These are phyloP conservation scores for Psilopsiagon aurifrons DNA, from an alignment of 2,113 vertebrate genomes.

Conservation along the genomic window DNA sequence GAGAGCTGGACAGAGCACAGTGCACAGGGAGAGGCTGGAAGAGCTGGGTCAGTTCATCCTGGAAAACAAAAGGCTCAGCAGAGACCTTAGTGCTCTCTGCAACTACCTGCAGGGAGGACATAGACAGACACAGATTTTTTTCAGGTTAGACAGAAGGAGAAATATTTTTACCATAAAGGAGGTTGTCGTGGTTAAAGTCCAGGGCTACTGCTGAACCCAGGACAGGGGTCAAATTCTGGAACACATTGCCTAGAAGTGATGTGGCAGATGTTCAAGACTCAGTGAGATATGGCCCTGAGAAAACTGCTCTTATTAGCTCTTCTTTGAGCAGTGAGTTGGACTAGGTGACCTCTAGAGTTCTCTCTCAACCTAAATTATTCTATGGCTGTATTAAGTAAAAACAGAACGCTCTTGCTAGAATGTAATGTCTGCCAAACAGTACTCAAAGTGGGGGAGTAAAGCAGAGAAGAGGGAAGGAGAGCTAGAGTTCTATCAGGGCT, in stretches of 20 bases:
- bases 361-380: background rate
- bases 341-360: background rate
- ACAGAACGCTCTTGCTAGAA: background rate
- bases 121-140: background rate
- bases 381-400: background rate
- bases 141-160: background rate
- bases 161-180: background rate
- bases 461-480: background rate
- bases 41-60: background rate
- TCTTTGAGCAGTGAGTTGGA: background rate
- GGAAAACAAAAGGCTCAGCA: background rate
- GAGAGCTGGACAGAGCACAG: fast-evolving
- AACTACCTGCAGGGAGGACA: background rate
- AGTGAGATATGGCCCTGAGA: background rate
- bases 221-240: background rate
- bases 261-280: background rate
- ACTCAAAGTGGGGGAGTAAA: background rate
- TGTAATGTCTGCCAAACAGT: background rate
- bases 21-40: background rate
- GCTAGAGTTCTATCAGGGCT: background rate
- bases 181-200: too few species aligned
- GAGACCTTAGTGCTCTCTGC: background rate
- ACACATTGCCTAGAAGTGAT: fast-evolving
- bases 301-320: background rate
- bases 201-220: too few species aligned